Base-by-base conservation (phyloP, 2,888 invertebrate genomes). In the Trachelus iudaicus region DNA sequence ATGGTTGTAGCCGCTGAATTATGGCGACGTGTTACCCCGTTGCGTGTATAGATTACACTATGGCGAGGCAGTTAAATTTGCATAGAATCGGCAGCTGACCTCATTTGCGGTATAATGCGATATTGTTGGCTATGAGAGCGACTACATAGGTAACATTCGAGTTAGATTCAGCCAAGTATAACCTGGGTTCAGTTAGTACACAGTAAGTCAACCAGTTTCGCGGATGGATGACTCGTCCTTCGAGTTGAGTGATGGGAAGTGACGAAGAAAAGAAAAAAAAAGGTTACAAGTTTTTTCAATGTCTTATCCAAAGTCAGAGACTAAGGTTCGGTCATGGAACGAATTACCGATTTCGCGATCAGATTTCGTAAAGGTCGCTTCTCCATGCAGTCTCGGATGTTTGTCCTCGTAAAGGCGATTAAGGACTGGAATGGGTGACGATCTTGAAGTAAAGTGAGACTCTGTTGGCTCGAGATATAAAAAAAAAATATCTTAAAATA, bases 1-100 rank as follows among this genome's bases (percentile, higher is more conserved):
- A 82, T 82, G 83, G 78, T 80, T 79, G 81, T 31, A 71, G 71
- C 71, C 33, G 77, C 79, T 77, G 80, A 79, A 79, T 83, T 79
- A 56, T 77, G 79, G 69, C 78, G 73, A 75, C 73, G 80, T 73
- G 78, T 79, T 77, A 79, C 40, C 35, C 56, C 56, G 56, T 56
- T 34, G 71, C 71, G 71, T 56, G 71, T 34, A 71, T 34, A 31
- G 34, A 34, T 71, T 34, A 34, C 23, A 23, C 31, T 33, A 71
- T 33, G 71, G 33, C 69, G 76, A 74, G 75, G 12, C 73, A 76
- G 73, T 73, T 69, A 69, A 68, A 83, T 83, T 83, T 83, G 79
- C 83, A 82, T 83, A 79, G 78, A 78, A 80, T 80, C 77, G 73
- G 77, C 77, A 77, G 78, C 69, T 79, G 76, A 79, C 79, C 77